Base-by-base conservation (phyloP, 2,797 vertebrate genomes). In the Lutjanus campechanus region DNA sequence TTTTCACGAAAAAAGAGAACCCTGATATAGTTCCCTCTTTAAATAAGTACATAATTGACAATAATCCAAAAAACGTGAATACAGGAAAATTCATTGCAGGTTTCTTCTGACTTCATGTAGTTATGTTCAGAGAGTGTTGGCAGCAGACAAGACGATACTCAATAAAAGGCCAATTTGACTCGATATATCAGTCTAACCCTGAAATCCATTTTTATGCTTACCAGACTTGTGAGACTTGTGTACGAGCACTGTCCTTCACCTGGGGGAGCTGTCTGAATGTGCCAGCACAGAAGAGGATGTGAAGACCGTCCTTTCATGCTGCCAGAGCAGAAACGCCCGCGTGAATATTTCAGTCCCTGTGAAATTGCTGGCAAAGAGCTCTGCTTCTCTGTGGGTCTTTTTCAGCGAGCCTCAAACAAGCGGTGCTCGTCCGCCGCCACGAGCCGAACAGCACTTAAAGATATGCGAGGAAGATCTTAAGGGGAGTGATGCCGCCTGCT, bases 271-370 rank as follows among this genome's bases (percentile, higher is more conserved):
- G 54, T 25, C 62, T 80, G 36, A 82, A 77, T 50, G 47, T 15
- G n/a, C 58, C 61, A 56, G 77, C 41, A 64, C 59, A 73, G 40
- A 41, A 4, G 67, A 66, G 40, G 54, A 82, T 53, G 67, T 77
- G 58, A 82, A 58, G 51, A 63, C 22, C 0, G 8, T 73, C 63
- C 54, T 76, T 80, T 79, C 51, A 77, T 73, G 79, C 70, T 61
- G 60, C 59, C 69, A 40, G 54, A 72, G 76, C 71, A 47, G 16
- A 74, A 71, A 61, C 3, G 53, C 41, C 50, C 12, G 49, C 12
- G 64, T 74, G 83, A 82, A 82, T 68, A 84, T 82, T 84, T 74
- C 73, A 80, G 63, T 73, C 66, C 22, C 61, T 73, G 73, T 68
- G 63, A 85, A 66, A 69, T 36, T 29, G 71, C 56, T 70, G 65